phyloP scores from a whole-genome alignment of 2,113 vertebrate species.

The Laticauda laticaudata region DNA sequence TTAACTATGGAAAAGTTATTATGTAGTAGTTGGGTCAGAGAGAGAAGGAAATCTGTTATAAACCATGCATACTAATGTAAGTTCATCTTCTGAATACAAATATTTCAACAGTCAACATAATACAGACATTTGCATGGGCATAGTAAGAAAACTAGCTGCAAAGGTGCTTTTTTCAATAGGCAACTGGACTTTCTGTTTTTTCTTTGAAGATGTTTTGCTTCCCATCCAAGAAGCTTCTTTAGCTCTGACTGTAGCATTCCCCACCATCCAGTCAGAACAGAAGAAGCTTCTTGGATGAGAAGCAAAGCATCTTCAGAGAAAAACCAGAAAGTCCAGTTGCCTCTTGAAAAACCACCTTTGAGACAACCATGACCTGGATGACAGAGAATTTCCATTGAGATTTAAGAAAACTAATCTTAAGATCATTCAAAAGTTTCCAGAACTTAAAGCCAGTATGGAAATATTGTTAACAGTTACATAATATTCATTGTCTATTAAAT shows the following conservation, averaged over 20 bases:
- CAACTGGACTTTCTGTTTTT: no score
- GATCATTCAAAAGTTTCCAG: not conserved
- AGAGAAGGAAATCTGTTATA: constrained; percentile 26
- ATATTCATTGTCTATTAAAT: not conserved
- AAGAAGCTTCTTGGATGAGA: no score
- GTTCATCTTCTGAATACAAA: not conserved
- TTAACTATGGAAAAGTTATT: not conserved
- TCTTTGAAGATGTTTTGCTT: no score
- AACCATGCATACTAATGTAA: not conserved
- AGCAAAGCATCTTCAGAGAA: no score
- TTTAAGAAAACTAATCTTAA: not conserved
- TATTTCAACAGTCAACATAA: not conserved
- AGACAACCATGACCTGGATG: no score
- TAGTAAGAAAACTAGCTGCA: not conserved
- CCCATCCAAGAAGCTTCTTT: no score
- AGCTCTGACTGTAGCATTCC: no score
- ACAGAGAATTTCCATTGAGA: no score
- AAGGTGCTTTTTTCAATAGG: no score
- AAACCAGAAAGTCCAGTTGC: no score
- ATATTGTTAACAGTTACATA: not conserved
- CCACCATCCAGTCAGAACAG: no score
- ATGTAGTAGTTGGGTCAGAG: constrained; percentile 9
- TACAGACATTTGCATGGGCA: not conserved
- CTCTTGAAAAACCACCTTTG: no score
- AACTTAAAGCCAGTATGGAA: not conserved